phyloP scores from a whole-genome alignment of 2,797 vertebrate genomes.

The Phataginus tetradactyla region DNA sequence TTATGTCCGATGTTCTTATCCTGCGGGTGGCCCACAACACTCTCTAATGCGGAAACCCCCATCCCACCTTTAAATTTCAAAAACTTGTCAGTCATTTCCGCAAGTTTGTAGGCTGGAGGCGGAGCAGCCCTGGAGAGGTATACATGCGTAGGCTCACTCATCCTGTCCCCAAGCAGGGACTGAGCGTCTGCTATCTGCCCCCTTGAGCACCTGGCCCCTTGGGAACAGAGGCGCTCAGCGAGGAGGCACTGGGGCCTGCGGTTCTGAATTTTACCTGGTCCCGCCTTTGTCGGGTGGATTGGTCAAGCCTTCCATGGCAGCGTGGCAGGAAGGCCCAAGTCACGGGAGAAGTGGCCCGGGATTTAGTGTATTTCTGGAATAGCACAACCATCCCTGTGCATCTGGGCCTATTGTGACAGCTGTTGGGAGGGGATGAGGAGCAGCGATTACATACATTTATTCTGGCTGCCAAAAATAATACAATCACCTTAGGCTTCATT shows the following conservation, averaged over 20 bases:
- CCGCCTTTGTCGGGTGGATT: not conserved
- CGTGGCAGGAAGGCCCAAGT: not conserved
- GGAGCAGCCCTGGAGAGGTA: not conserved
- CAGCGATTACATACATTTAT: not conserved
- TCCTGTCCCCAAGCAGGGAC: no score
- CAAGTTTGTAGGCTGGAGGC: not conserved
- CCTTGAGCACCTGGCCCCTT: not conserved
- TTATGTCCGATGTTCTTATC: not conserved
- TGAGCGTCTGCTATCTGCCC: no score
- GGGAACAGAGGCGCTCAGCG: not conserved
- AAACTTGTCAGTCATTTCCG: not conserved
- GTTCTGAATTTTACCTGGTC: not conserved
- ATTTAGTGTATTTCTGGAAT: not conserved
- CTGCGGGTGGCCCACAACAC: not conserved
- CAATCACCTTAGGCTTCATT: not conserved
- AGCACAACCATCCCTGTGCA: not conserved
- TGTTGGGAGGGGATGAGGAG: not conserved
- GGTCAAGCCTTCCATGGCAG: not conserved
- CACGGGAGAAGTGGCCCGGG: not conserved
- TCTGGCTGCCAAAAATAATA: not conserved
- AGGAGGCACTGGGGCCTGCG: not conserved
- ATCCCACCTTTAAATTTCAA: not conserved
- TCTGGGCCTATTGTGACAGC: not conserved
- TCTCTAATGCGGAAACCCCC: not conserved
- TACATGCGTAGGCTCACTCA: not conserved